A percentile compares a stretch with the other conserved stretches of the same genome.
Conservation (phyloP, 2,797 vertebrate genomes). For the Artibeus lituratus region DNA sequence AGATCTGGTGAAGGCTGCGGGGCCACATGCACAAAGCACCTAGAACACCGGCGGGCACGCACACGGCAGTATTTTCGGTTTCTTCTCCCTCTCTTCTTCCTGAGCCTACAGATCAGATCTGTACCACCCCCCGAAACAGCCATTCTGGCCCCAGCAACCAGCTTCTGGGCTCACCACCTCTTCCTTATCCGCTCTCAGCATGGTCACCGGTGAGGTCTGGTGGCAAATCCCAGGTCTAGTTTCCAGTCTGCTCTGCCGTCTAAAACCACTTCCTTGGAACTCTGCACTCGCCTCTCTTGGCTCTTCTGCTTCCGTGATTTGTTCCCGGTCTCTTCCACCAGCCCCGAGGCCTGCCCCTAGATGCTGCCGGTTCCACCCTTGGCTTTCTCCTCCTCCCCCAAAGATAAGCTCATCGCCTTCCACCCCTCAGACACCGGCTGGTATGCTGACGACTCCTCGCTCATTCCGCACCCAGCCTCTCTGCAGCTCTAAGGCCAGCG, state of each 20-base stretch:
- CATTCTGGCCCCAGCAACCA: too few species aligned
- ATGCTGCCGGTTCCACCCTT: neutral
- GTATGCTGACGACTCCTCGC: neutral
- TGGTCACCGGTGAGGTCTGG: neutral
- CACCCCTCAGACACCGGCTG: neutral
- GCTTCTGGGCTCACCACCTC: neutral
- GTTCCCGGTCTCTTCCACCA: neutral
- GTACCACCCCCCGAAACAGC: neutral
- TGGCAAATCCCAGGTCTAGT: accelerated
- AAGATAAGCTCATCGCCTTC: neutral
- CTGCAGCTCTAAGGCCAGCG: neutral
- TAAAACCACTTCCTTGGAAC: neutral
- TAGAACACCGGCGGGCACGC: neutral
- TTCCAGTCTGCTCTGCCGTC: neutral
- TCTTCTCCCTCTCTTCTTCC: neutral
- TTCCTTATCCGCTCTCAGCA: neutral
- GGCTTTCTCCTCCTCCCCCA: neutral
- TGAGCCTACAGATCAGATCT: neutral
- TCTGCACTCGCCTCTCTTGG: neutral
- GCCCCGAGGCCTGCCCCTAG: neutral
- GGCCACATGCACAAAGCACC: neutral
- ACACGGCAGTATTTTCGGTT: neutral
- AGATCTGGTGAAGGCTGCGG: neutral
- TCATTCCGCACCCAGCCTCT: neutral
- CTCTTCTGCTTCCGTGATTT: neutral